Percentiles rank a stretch among this genome's conserved stretches.
phyloP scores from a whole-genome alignment of 1,140 invertebrate species.

The Drosophila fuyamai region DNA sequence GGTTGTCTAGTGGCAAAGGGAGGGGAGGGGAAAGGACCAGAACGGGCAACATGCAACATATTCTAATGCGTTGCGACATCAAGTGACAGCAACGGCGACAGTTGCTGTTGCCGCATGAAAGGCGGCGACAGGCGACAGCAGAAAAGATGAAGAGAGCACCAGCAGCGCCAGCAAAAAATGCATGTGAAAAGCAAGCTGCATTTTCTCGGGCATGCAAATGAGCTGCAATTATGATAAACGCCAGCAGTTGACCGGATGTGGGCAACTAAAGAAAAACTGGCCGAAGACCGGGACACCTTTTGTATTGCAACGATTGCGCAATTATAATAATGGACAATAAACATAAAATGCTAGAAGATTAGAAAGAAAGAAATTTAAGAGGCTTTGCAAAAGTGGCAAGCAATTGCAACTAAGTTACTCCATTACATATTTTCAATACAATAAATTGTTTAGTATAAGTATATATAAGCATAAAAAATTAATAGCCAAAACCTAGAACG shows the following conservation, averaged over 20 bases:
- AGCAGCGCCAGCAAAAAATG: slow-evolving; percentile 25
- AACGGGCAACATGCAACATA: slow-evolving; percentile 66
- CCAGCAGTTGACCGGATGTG: slow-evolving; percentile 83
- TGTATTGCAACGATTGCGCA: slow-evolving; percentile 46
- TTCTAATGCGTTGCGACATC: slow-evolving; percentile 83
- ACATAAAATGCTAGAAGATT: slow-evolving; percentile 5
- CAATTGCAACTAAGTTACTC: not conserved
- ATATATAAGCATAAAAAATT: not conserved
- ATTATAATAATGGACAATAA: slow-evolving; percentile 60
- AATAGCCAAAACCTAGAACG: not conserved
- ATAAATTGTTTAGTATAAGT: not conserved
- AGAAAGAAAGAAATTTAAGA: not conserved
- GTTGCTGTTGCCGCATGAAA: slow-evolving; percentile 84
- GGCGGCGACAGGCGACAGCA: slow-evolving; percentile 61
- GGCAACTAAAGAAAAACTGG: slow-evolving; percentile 65
- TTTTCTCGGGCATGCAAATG: slow-evolving; percentile 77
- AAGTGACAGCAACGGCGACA: slow-evolving; percentile 83
- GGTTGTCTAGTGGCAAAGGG: not conserved
- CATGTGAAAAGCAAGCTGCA: slow-evolving; percentile 63
- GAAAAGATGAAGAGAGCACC: slow-evolving; percentile 59
- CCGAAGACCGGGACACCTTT: slow-evolving; percentile 41
- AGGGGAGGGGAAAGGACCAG: not conserved
- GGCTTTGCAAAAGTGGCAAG: not conserved
- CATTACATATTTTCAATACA: not conserved
- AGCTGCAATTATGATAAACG: slow-evolving; percentile 84